Evolutionary conservation across 1,140 invertebrate genomes (phyloP).

Genomic region (Hydropsyche tenuis): DNA sequence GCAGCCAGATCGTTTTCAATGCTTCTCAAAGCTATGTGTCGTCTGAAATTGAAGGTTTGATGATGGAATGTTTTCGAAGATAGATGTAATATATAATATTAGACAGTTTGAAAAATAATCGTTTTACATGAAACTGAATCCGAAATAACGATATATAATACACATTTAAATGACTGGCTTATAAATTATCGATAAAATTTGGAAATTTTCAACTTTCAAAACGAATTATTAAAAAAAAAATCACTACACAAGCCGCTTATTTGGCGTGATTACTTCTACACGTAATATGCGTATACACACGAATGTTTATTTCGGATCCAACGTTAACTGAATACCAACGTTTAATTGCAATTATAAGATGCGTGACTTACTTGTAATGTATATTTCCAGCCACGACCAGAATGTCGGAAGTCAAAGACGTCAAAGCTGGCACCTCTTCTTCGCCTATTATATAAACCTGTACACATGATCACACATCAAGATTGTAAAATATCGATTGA

Average conservation of each 20-base stretch:
- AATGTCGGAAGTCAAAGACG: slow-evolving; percentile 66
- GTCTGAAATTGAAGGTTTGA: slow-evolving; percentile 53
- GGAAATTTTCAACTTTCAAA: too few relatives aligned
- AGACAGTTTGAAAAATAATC: too few relatives aligned
- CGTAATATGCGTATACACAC: background rate
- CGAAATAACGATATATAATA: too few relatives aligned
- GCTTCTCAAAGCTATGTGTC: slow-evolving; percentile 64
- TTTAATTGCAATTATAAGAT: background rate
- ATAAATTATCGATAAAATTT: too few relatives aligned
- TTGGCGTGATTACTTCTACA: background rate
- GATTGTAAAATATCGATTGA: background rate
- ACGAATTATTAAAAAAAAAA: too few relatives aligned
- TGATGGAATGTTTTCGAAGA: too few relatives aligned
- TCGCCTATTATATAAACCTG: slow-evolving; percentile 67
- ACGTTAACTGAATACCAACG: background rate
- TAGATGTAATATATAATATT: too few relatives aligned
- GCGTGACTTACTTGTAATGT: slow-evolving; percentile 58
- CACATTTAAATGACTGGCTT: too few relatives aligned
- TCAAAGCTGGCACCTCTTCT: slow-evolving; percentile 70
- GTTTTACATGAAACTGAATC: too few relatives aligned
- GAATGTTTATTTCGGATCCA: background rate
- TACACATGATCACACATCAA: slow-evolving; percentile 19
- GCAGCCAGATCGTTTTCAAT: slow-evolving; percentile 68
- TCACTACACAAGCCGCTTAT: background rate
- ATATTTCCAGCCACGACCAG: slow-evolving; percentile 61